Conservation (phyloP, 2,888 invertebrate genomes). For the Drosophila tripunctata region DNA sequence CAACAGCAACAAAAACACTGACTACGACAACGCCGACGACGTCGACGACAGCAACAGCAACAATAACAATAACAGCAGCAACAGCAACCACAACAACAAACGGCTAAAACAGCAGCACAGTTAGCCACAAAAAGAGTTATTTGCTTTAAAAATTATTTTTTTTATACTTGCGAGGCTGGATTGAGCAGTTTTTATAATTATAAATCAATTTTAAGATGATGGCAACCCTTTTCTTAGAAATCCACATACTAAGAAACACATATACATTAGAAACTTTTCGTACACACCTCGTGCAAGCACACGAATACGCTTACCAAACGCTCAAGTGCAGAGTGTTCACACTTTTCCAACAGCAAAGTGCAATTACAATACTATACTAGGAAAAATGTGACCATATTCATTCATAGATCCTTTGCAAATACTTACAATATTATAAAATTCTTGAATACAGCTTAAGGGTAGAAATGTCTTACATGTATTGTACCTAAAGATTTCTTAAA, state of each 20-base stretch:
- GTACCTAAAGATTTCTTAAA: too few species aligned
- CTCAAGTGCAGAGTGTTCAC: not conserved
- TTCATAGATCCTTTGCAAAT: too few species aligned
- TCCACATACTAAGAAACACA: not conserved
- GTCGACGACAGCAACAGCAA: constrained; percentile 10
- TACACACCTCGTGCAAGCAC: constrained; percentile 38
- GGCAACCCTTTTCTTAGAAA: too few species aligned
- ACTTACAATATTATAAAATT: too few species aligned
- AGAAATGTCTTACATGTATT: too few species aligned
- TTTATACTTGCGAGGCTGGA: constrained; percentile 46
- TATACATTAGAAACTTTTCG: constrained; percentile 20
- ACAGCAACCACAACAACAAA: constrained; percentile 38
- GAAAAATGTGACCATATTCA: not conserved
- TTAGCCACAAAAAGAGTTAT: constrained; percentile 64
- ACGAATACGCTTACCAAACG: constrained; percentile 16
- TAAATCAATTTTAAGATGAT: not conserved
- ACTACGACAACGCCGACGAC: constrained; percentile 4
- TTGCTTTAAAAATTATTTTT: constrained; percentile 54
- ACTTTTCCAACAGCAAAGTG: not conserved
- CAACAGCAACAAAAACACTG: not conserved
- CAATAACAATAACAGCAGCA: constrained; percentile 3
- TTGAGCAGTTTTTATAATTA: constrained; percentile 33
- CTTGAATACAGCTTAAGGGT: too few species aligned
- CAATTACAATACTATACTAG: not conserved
- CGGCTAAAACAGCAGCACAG: constrained; percentile 52